Percentiles rank a stretch among this genome's conserved stretches.
Conservation (phyloP, 2,797 vertebrate species). For the Eupleurogrammus muticus region DNA sequence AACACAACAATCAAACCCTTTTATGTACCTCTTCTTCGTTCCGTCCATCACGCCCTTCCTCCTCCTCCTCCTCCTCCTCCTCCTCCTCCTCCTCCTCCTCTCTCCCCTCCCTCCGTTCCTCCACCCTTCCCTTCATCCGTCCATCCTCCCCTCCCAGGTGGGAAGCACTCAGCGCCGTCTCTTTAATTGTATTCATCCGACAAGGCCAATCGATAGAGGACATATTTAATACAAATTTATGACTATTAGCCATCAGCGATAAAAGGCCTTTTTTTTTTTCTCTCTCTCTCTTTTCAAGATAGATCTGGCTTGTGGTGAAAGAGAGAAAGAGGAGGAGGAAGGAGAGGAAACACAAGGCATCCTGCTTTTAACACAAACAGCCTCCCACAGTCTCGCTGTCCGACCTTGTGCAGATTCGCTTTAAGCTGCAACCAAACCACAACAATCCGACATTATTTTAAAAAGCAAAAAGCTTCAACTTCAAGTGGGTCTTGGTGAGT, state of each 20-base stretch:
- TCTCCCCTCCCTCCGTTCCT: slow-evolving; percentile 33
- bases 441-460: slow-evolving; percentile 41
- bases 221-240: slow-evolving; percentile 84
- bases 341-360: slow-evolving; percentile 71
- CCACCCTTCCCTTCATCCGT: slow-evolving; percentile 44
- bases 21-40: not conserved
- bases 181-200: slow-evolving; percentile 79
- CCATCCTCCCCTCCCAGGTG: slow-evolving; percentile 68
- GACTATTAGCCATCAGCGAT: slow-evolving; percentile 79
- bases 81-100: slow-evolving; percentile 14
- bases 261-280: slow-evolving; percentile 68
- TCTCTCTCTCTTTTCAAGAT: slow-evolving; percentile 47
- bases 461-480: slow-evolving; percentile 54
- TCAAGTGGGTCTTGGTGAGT: slow-evolving; percentile 60
- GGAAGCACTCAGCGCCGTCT: slow-evolving; percentile 73
- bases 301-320: slow-evolving; percentile 64
- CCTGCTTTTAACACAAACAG: slow-evolving; percentile 75
- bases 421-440: slow-evolving; percentile 60
- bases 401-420: slow-evolving; percentile 68
- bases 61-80: not conserved
- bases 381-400: slow-evolving; percentile 68
- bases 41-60: not conserved
- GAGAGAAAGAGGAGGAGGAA: slow-evolving; percentile 44
- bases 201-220: slow-evolving; percentile 81
- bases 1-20: too few species aligned